Evolutionary conservation across 1,140 invertebrate genomes (phyloP), one percentile per base, ranked within the genome.

Genomic region (Acromyrmex echinatior): DNA sequence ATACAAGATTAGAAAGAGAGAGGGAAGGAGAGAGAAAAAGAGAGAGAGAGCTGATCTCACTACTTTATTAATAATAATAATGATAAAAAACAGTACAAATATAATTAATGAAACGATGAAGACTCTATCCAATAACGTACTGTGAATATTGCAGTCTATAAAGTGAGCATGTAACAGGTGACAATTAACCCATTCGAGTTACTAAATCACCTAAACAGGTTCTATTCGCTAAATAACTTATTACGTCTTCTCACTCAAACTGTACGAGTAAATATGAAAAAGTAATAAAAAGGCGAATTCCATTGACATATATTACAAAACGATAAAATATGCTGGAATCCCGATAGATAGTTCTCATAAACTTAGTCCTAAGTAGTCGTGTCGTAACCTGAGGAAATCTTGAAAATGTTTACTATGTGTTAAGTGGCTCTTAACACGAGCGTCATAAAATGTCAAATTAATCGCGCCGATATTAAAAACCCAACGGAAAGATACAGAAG

Each of bases 351-450:
- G 39, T 63, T 76, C 25, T 74, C 56, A 21, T 74, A 49, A 74
- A 76, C 39, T 45, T 45, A 45, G 39, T 51, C 39, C 9, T 74
- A 84, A 84, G 45, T 84, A 70, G 45, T 25, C 39, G 70, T 76
- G 70, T 84, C 56, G 70, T 63, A 84, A 84, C 56, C 6, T 21
- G 70, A 62, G 25, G 21, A 74, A 84, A 84, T 84, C 45, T 49
- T 35, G 14, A 62, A 76, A 84, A 45, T 74, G 39, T 62, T 84
- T 84, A 84, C 18, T 62, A 74, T 71, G 71, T 82, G 53, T 84
- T 84, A 84, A 84, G 70, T 84, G 70, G 25, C 80, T 51, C 21
- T 84, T 84, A 76, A 74, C 80, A 76, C 28, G 80, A 49, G 18
- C 39, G 3, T 73, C 58, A 63, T 84, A 84, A 84, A 84, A 62